Evolutionary conservation across 2,797 vertebrate genomes (phyloP).

Genomic region (Neopelma chrysocephalum): DNA sequence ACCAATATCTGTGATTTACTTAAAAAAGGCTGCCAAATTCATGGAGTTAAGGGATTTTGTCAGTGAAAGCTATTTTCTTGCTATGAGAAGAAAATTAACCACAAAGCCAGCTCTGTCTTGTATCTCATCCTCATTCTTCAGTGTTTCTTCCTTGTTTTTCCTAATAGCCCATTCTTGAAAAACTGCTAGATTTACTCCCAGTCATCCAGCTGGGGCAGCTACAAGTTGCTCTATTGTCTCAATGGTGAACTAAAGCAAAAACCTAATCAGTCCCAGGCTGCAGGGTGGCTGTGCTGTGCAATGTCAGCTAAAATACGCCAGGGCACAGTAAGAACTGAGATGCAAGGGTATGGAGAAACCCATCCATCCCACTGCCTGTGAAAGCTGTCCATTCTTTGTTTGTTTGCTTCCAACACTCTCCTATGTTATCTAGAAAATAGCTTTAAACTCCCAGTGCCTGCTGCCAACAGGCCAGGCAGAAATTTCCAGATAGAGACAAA

Average conservation of each 20-base stretch:
- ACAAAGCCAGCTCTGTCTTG: not conserved
- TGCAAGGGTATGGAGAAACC: not conserved
- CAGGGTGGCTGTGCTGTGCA: not conserved
- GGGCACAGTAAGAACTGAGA: not conserved
- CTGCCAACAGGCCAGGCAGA: not conserved
- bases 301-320: not conserved
- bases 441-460: not conserved
- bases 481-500: slow-evolving; percentile 5
- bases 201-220: not conserved
- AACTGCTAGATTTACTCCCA: not conserved
- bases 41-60: not conserved
- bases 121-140: not conserved
- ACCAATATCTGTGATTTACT: not conserved
- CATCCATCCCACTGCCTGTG: not conserved
- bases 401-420: not conserved
- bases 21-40: not conserved
- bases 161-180: not conserved
- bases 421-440: not conserved
- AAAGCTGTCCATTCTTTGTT: not conserved
- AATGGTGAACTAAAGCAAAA: not conserved
- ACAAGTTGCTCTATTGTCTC: not conserved
- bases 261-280: not conserved
- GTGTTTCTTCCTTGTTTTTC: not conserved
- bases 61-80: not conserved
- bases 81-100: not conserved